phyloP scores from a whole-genome alignment of 2,797 vertebrate genomes.

The Paguma larvata region DNA sequence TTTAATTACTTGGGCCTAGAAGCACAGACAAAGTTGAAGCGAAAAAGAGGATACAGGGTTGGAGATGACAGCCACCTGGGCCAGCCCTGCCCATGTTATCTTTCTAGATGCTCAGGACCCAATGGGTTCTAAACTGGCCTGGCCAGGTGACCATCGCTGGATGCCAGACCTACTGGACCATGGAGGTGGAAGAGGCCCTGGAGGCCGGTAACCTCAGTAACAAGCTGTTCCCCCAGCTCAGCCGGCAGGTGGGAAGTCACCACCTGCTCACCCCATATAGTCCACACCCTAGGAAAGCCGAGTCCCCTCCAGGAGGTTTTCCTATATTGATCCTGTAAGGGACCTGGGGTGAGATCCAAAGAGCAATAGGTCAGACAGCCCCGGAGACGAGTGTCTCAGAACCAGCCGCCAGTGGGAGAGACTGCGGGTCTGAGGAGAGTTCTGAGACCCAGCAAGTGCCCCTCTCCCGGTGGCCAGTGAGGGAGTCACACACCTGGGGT shows the following conservation, averaged over 20 bases:
- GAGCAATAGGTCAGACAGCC: neutral
- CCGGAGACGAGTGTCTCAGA: neutral
- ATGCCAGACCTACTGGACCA: slow-evolving; percentile 96
- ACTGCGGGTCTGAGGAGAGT: neutral
- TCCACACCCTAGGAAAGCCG: neutral
- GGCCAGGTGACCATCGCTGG: slow-evolving; percentile 97
- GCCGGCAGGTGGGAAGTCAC: slow-evolving; percentile 89
- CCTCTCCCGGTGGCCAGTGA: neutral
- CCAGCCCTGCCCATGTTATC: slow-evolving; percentile 51
- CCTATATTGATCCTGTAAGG: neutral
- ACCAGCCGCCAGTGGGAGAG: neutral
- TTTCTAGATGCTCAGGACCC: slow-evolving; percentile 89
- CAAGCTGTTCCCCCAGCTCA: slow-evolving; percentile 92
- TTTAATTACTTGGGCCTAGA: neutral
- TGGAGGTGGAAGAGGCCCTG: slow-evolving; percentile 93
- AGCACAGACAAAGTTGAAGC: neutral
- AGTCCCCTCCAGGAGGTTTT: neutral
- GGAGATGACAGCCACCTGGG: neutral
- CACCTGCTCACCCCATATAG: neutral
- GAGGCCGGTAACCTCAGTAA: slow-evolving; percentile 89
- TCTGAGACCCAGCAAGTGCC: neutral
- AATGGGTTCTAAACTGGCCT: slow-evolving; percentile 96
- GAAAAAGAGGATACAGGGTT: neutral
- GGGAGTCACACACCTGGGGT: neutral
- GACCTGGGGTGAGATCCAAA: neutral